Base-by-base conservation (phyloP, 2,888 invertebrate genomes). In the Ceramica pisi region DNA sequence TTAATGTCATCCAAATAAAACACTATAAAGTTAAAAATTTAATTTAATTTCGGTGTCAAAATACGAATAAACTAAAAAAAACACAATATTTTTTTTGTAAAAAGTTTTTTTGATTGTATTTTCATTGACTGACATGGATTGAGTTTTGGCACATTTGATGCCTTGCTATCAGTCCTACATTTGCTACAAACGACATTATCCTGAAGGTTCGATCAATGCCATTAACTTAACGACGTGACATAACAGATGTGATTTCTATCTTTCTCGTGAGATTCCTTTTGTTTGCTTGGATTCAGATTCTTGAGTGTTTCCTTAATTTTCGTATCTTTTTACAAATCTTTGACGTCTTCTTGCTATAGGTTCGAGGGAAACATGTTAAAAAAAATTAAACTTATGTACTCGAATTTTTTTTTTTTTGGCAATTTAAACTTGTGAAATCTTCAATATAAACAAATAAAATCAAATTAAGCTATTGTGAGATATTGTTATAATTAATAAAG, bases 241-340 rank as follows among this genome's bases (percentile, higher is more conserved):
- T 48, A 74, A 21, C 61, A 67, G 57, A 80, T 56, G 67, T 67
- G 80, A 80, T 74, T 80, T 59, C 67, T 44, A 59, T 80, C 57
- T 12, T 64, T 41, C 53, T 78, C n/a, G 46, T 44, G n/a, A 46
- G 55, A 50, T 31, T 26, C 23, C 21, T 57, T 66, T 60, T 66
- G 23, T 79, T 59, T 53, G 59, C 61, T 65, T 46, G n/a, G 16
- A 50, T 61, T 41, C 8, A 31, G 50, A 73, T 38, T 21, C 26
- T 61, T 21, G n/a, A 19, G 12, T 14, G 16, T 21, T 50, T 26
- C 19, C 21, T 41, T 59, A 53, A 35, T 59, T 62, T 62, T 76
- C 8, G n/a, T 50, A 23, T 44, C 5, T 19, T 26, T 53, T 44
- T 21, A 8, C 19, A 44, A 46, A 65, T 55, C 7, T 23, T 31